These are phyloP conservation scores for Calyptomena viridis DNA, from an alignment of 2,113 vertebrate species.

Conservation along the genomic window DNA sequence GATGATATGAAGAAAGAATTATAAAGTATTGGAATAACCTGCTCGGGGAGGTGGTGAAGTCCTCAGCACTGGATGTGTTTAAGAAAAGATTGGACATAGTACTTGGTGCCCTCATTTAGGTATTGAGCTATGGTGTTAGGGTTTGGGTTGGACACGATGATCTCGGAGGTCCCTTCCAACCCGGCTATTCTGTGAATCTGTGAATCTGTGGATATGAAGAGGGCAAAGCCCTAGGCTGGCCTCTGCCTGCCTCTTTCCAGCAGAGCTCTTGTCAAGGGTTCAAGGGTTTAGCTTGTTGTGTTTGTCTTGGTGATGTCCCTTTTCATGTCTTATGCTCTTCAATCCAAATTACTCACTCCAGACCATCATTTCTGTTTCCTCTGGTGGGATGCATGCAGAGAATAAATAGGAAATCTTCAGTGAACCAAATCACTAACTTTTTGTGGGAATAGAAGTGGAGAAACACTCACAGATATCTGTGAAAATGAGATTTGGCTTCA, in stretches of 20 bases:
- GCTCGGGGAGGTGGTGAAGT: no score
- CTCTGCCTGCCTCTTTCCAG: background rate
- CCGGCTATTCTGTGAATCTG: no score
- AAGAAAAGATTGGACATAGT: no score
- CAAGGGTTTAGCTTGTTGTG: background rate
- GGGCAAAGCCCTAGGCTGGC: background rate
- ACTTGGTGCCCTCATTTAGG: no score
- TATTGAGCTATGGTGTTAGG: no score
- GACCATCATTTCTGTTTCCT: background rate
- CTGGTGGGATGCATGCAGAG: background rate
- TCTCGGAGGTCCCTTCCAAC: no score
- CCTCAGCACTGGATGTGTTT: no score
- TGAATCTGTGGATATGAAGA: accelerated
- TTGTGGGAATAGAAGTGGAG: no score
- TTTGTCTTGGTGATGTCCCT: background rate
- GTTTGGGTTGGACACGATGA: no score
- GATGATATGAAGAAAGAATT: background rate
- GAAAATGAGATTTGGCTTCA: background rate
- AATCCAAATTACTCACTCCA: background rate
- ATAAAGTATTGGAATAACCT: no score
- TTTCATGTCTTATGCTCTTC: background rate
- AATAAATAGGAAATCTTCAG: background rate
- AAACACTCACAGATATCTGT: background rate
- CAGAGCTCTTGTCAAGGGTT: background rate
- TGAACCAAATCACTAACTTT: no score